phyloP scores from a whole-genome alignment of 2,888 invertebrate genomes.

The Poecilus cupreus region DNA sequence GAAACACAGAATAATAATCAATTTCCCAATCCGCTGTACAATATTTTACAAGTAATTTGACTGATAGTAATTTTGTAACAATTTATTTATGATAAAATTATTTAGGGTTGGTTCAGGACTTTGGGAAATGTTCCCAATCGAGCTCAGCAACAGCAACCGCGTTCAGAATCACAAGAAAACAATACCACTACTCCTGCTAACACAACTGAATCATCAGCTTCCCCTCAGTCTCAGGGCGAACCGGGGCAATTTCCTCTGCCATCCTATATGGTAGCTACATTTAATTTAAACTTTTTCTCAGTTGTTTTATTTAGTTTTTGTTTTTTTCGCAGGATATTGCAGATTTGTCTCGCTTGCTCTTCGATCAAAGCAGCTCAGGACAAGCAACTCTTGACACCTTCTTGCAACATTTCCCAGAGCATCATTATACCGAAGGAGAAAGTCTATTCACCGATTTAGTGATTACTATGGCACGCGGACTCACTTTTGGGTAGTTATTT shows the following conservation, averaged over 20 bases:
- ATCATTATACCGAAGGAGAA: conserved; percentile 71
- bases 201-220: conserved; percentile 55
- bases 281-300: too few species aligned
- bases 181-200: conserved; percentile 35
- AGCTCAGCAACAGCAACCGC: conserved; percentile 35
- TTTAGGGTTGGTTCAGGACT: conserved; percentile 39
- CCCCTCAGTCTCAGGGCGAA: conserved; percentile 18
- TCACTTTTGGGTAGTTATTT: conserved; percentile 69
- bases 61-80: background rate
- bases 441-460: conserved; percentile 72
- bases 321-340: conserved; percentile 29
- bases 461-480: conserved; percentile 69
- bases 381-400: conserved; percentile 71
- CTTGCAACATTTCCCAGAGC: conserved; percentile 70
- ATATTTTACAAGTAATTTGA: conserved; percentile 52
- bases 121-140: background rate
- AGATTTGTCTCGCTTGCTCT: conserved; percentile 25
- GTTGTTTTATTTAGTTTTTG: conserved; percentile 8
- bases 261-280: background rate
- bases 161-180: conserved; percentile 2
- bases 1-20: conserved; percentile 55
- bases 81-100: background rate
- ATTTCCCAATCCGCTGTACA: conserved; percentile 48
- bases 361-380: conserved; percentile 8
- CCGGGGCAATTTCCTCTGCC: background rate